Conservation (phyloP, 2,888 invertebrate genomes). For the Charanyca ferruginea region DNA sequence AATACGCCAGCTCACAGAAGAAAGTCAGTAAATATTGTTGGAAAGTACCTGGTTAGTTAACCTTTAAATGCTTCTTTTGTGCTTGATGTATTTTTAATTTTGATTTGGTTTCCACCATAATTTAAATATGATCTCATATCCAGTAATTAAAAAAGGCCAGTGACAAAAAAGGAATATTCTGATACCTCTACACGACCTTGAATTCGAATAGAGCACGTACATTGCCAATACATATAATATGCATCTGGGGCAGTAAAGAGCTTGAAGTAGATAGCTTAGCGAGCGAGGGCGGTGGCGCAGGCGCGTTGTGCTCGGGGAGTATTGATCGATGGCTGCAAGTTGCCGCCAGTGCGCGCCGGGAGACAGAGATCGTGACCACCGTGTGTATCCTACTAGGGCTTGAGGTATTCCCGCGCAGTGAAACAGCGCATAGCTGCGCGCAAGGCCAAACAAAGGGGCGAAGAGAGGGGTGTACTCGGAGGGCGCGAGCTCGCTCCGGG, state of each 20-base stretch:
- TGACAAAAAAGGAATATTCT: not conserved
- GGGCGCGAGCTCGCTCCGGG: slow-evolving; percentile 78
- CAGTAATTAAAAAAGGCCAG: slow-evolving; percentile 18
- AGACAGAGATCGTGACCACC: slow-evolving; percentile 15
- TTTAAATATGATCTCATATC: not conserved
- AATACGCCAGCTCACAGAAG: too few relatives aligned
- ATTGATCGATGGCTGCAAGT: slow-evolving; percentile 64
- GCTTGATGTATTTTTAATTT: not conserved
- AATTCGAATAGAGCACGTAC: slow-evolving; percentile 69
- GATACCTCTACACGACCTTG: slow-evolving; percentile 71
- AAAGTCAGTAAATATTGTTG: too few relatives aligned
- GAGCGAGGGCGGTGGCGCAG: slow-evolving; percentile 62
- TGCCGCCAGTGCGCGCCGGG: slow-evolving; percentile 55
- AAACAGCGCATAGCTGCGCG: slow-evolving; percentile 64
- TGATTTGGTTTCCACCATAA: not conserved
- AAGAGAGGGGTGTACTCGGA: slow-evolving; percentile 70
- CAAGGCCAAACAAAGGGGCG: slow-evolving; percentile 70
- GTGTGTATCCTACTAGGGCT: slow-evolving; percentile 39
- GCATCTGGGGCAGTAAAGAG: slow-evolving; percentile 77
- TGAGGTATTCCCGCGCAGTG: slow-evolving; percentile 66
- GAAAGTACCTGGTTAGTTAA: too few relatives aligned
- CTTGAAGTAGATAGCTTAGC: slow-evolving; percentile 63
- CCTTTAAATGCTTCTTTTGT: not conserved
- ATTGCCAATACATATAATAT: slow-evolving; percentile 66
- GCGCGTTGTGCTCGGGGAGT: slow-evolving; percentile 60